Conservation (phyloP, 2,888 invertebrate genomes). For the Psylliodes chrysocephalus region DNA sequence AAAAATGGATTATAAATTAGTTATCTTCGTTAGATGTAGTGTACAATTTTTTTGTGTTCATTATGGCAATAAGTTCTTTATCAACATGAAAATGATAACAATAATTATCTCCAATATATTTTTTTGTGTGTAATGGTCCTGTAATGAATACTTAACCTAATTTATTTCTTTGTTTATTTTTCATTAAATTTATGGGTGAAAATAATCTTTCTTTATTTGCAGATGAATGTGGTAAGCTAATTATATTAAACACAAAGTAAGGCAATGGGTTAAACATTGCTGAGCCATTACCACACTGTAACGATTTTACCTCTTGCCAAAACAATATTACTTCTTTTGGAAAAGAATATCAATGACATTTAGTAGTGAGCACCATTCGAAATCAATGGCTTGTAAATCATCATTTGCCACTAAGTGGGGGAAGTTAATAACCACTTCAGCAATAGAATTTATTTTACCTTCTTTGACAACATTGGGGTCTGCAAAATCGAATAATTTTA, state of each 20-base stretch:
- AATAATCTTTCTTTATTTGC: constrained; percentile 1
- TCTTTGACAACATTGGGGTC: too few species aligned
- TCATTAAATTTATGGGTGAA: constrained; percentile 5
- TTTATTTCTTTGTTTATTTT: constrained; percentile 1
- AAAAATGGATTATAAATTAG: too few species aligned
- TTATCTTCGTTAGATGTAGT: too few species aligned
- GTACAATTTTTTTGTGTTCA: too few species aligned
- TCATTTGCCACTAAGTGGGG: not conserved
- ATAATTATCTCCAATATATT: too few species aligned
- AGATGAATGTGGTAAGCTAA: not conserved
- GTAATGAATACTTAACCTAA: too few species aligned
- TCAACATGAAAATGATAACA: too few species aligned
- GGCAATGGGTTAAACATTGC: not conserved
- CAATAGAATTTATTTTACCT: too few species aligned
- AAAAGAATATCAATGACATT: not conserved
- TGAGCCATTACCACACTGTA: not conserved
- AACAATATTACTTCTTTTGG: not conserved
- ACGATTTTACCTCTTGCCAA: not conserved
- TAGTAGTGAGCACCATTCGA: not conserved
- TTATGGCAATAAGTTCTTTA: too few species aligned
- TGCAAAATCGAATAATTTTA: too few species aligned
- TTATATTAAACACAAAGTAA: not conserved
- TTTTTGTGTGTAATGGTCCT: too few species aligned
- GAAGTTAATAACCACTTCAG: not conserved
- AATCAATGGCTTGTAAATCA: constrained; percentile 10